Evolutionary conservation across 2,113 vertebrate genomes (phyloP).

Genomic region (Cricetomys ansorgei): DNA sequence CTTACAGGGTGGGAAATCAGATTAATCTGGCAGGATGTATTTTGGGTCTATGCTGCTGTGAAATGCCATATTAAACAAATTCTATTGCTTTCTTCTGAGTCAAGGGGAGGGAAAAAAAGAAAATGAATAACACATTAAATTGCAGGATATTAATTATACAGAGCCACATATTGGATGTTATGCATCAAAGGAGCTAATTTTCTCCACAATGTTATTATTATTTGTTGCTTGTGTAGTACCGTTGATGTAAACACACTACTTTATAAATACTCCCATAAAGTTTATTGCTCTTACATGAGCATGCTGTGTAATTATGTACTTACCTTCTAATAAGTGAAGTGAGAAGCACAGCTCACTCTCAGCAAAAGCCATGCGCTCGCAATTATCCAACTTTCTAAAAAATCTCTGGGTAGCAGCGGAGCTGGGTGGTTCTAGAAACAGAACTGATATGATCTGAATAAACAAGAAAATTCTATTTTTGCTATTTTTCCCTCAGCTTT

Average conservation of each 20-base stretch:
- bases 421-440: background rate
- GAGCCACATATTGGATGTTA: constrained; percentile 82
- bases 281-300: constrained; percentile 56
- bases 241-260: constrained; percentile 68
- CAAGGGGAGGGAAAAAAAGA: constrained; percentile 75
- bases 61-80: constrained; percentile 74
- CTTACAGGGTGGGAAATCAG: constrained; percentile 17
- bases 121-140: constrained; percentile 83
- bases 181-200: constrained; percentile 84
- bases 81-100: constrained; percentile 72
- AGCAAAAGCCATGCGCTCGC: background rate
- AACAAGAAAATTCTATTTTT: constrained; percentile 75
- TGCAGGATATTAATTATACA: constrained; percentile 85
- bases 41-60: constrained; percentile 69
- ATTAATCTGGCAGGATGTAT: constrained; percentile 62
- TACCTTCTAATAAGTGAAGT: constrained; percentile 57
- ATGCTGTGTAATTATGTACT: constrained; percentile 62
- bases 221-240: constrained; percentile 62
- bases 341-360: constrained; percentile 55
- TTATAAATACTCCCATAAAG: constrained; percentile 74
- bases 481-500: constrained; percentile 45
- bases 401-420: constrained; percentile 46
- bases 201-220: constrained; percentile 82
- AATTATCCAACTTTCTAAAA: constrained; percentile 58
- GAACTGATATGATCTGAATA: constrained; percentile 49